These are phyloP conservation scores for Struthio camelus DNA, from an alignment of 2,113 vertebrate genomes.

Conservation along the genomic window DNA sequence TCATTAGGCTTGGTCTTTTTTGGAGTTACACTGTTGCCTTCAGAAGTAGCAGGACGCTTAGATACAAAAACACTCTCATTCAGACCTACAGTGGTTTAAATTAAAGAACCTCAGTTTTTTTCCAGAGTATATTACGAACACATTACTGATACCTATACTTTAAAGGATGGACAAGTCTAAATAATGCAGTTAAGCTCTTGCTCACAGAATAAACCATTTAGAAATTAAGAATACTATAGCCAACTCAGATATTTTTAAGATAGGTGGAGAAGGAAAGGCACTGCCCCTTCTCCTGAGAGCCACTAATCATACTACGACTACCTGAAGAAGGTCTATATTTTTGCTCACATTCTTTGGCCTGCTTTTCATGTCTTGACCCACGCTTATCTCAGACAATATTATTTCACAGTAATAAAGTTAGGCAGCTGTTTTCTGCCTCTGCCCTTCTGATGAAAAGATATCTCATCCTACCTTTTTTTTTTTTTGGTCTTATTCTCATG, in stretches of 20 bases:
- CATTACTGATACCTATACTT: neutral
- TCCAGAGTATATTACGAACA: neutral
- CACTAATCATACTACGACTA: neutral
- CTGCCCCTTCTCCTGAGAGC: neutral
- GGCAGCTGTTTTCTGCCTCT: neutral
- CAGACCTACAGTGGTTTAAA: conserved; percentile 29
- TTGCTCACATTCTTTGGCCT: neutral
- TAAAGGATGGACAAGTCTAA: neutral
- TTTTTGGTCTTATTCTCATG: neutral
- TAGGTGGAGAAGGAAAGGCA: neutral
- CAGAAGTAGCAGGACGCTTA: conserved; percentile 70
- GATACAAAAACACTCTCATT: conserved; percentile 56
- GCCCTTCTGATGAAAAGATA: neutral
- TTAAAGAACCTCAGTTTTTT: neutral
- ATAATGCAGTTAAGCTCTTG: neutral
- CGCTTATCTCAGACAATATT: neutral
- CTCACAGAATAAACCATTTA: neutral
- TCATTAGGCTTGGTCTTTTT: conserved; percentile 79
- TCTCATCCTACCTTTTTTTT: neutral
- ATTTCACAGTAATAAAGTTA: neutral
- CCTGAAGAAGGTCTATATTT: neutral
- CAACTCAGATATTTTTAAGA: neutral
- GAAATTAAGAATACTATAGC: neutral
- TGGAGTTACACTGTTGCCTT: conserved; percentile 54
- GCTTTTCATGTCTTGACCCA: neutral